Base-by-base conservation (phyloP, 2,888 invertebrate species). In the Drosophila stalkeri region DNA sequence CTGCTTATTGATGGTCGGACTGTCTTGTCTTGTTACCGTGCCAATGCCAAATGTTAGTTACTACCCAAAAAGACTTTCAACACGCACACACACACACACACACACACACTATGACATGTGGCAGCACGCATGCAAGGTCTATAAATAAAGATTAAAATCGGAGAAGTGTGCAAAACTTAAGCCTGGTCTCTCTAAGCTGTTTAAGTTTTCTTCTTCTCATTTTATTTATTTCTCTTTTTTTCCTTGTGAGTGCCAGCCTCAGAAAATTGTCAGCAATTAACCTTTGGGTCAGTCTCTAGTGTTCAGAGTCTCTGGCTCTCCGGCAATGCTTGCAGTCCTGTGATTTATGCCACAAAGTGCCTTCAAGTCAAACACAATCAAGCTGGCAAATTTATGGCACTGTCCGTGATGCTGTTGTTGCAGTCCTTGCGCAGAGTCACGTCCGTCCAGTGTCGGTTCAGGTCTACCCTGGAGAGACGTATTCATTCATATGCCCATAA, bases 141-240 rank as follows among this genome's bases (percentile, higher is more conserved):
- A 86, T 86, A 89, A 86, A 86, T 89, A 87, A 89, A 86, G 86
- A 86, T 86, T 86, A 89, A 77, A 77, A 86, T 89, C 86, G 76
- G 67, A 64, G 64, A 75, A 69, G 71, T 77, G 70, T 71, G 82
- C 75, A 72, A 69, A 77, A 73, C 54, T 64, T 75, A 72, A 84
- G 60, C 43, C 62, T 64, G 71, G 68, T 63, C 55, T 61, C 59
- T 69, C 80, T 80, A 74, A 77, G 74, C 64, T 69, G 57, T 64
- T 59, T 69, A 57, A 52, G 56, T 63, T 43, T 49, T 2, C 31
- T 49, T 31, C 3, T 31, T 54, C 20, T 46, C 14, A 20, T 37
- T 46, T 33, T 33, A 47, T 16, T 16, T 46, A 27, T 47, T 41
- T 20, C 18, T 7, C 7, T 54, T 55, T 62, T 43, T 54, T 20